Evolutionary conservation across 92 coral and sea anemone genomes (phyloP).

Genomic region (Paragorgia papillata): DNA sequence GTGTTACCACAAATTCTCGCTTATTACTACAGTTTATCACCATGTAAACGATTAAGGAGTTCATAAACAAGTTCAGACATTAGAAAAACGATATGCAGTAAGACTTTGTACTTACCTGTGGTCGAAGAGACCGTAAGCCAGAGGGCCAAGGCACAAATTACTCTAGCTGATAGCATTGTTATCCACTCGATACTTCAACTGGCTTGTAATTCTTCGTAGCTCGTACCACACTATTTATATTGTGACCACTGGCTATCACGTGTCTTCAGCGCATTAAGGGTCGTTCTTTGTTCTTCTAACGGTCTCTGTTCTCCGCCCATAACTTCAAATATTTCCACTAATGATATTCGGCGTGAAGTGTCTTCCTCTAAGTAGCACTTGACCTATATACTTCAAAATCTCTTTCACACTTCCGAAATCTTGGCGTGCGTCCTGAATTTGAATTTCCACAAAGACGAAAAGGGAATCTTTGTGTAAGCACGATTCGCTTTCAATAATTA

Average conservation of each 20-base stretch:
- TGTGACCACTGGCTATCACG: not conserved
- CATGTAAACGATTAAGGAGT: too few relatives aligned
- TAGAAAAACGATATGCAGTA: too few relatives aligned
- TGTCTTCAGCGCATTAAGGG: not conserved
- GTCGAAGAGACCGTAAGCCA: slow-evolving; percentile 17
- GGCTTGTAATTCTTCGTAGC: not conserved
- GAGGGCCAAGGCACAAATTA: not conserved
- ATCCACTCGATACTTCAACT: not conserved
- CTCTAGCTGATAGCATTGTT: not conserved
- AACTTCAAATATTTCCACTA: slow-evolving; percentile 7
- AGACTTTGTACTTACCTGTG: not conserved
- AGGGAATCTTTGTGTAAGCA: too few relatives aligned
- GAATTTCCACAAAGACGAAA: not conserved
- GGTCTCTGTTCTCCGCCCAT: not conserved
- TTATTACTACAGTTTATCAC: too few relatives aligned
- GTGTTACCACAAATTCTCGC: too few relatives aligned
- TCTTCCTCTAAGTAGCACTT: slow-evolving; percentile 4
- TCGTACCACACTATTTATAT: slow-evolving; percentile 26
- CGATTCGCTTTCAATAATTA: too few relatives aligned
- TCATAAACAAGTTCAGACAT: too few relatives aligned
- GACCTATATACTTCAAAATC: not conserved
- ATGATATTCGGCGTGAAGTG: slow-evolving; percentile 13
- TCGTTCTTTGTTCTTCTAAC: not conserved
- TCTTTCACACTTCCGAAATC: not conserved
- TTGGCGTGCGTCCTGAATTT: not conserved